Conservation (phyloP, 2,888 invertebrate genomes). For the Melieria omissa region DNA sequence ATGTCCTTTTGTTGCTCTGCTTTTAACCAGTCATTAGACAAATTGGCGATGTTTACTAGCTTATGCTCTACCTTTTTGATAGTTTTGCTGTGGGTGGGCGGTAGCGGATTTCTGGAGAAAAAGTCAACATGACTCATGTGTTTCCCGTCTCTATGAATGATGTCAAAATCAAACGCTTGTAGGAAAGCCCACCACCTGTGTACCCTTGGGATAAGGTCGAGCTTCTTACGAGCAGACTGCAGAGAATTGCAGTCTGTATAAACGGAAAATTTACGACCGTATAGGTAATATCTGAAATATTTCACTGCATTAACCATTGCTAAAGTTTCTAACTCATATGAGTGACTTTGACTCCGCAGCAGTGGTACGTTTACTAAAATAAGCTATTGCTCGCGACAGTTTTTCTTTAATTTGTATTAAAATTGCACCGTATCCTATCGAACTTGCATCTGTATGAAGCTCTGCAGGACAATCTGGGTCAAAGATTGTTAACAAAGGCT, state of each 20-base stretch:
- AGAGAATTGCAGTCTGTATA: constrained; percentile 17
- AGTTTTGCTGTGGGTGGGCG: constrained; percentile 1
- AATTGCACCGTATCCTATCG: constrained; percentile 25
- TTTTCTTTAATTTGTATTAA: constrained; percentile 21
- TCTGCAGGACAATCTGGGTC: constrained; percentile 41
- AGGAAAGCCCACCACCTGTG: constrained; percentile 13
- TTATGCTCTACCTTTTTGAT: constrained; percentile 10
- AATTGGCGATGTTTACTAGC: constrained; percentile 20
- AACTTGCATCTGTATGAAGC: constrained; percentile 41
- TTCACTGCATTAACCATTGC: constrained; percentile 17
- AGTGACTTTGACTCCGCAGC: constrained; percentile 21
- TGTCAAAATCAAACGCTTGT: constrained; percentile 27
- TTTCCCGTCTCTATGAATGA: constrained; percentile 37
- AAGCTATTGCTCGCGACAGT: background rate
- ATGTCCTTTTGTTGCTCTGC: constrained; percentile 10
- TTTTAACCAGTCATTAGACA: constrained; percentile 13
- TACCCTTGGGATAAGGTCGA: constrained; percentile 8
- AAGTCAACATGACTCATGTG: constrained; percentile 39
- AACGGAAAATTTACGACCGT: constrained; percentile 7
- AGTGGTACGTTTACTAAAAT: constrained; percentile 17
- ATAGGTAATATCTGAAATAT: constrained; percentile 20
- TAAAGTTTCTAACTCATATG: constrained; percentile 22
- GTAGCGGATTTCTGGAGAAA: too few species aligned
- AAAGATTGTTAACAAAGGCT: too few species aligned
- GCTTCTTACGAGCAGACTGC: constrained; percentile 1